Conservation (phyloP, 2,888 invertebrate genomes). For the Erpobdella octoculata region DNA sequence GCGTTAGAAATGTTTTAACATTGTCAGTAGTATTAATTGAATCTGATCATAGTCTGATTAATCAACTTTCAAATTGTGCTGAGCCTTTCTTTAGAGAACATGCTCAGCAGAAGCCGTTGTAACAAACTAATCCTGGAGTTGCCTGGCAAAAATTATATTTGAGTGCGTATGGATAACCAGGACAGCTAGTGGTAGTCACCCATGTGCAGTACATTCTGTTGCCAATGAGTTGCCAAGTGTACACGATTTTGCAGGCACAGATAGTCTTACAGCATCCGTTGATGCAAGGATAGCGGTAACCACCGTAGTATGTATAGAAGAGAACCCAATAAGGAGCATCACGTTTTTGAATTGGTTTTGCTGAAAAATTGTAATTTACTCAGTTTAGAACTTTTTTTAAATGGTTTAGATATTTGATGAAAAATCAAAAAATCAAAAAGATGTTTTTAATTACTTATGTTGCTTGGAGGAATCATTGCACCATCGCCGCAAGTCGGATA, state of each 20-base stretch:
- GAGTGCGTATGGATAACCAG: too few relatives aligned
- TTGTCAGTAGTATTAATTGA: too few relatives aligned
- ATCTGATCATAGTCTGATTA: too few relatives aligned
- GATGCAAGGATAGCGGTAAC: background rate
- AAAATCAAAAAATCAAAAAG: background rate
- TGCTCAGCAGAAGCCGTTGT: background rate
- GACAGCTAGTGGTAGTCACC: background rate
- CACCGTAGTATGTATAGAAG: background rate
- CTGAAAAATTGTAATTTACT: background rate
- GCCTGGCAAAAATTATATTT: background rate
- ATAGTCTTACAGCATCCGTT: conserved; percentile 14
- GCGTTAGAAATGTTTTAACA: too few relatives aligned
- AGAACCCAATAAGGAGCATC: conserved; percentile 11
- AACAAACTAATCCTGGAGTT: background rate
- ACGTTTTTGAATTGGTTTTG: background rate
- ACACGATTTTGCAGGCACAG: background rate
- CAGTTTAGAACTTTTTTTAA: too few relatives aligned
- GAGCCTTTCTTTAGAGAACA: too few relatives aligned
- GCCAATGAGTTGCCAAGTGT: background rate
- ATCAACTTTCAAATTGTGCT: too few relatives aligned
- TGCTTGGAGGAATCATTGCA: background rate
- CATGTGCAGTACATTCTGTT: conserved; percentile 1
- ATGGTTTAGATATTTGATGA: too few relatives aligned
- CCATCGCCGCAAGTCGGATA: conserved; percentile 3
- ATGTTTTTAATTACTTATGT: background rate